These are phyloP conservation scores for Oxygymnocypris stewartii DNA, from an alignment of 2,113 vertebrate genomes.

Conservation along the genomic window DNA sequence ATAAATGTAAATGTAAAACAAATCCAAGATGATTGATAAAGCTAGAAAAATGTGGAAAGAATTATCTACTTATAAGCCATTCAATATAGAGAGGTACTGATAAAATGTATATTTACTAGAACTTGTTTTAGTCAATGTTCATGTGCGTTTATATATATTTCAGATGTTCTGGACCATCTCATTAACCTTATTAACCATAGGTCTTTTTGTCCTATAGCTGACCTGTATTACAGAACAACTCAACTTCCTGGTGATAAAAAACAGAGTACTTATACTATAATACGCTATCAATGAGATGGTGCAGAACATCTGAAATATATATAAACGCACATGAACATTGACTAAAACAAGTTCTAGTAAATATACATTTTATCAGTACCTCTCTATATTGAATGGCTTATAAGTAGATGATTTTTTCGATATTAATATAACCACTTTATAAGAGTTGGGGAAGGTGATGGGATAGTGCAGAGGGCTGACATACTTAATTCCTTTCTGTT, in stretches of 20 bases:
- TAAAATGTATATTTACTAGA: neutral
- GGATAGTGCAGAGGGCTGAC: neutral
- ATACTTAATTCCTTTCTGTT: neutral
- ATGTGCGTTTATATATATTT: neutral
- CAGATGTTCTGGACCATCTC: neutral
- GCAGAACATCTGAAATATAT: neutral
- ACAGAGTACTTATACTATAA: no score
- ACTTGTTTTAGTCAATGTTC: neutral
- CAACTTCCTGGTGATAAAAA: no score
- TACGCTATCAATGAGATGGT: neutral
- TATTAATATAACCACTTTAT: no score
- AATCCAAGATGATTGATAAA: neutral
- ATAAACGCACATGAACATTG: neutral
- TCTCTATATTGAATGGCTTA: neutral
- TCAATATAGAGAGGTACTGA: neutral
- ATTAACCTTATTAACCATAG: neutral
- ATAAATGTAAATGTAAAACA: neutral
- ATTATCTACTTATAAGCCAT: neutral
- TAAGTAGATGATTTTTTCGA: neutral
- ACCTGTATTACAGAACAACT: no score
- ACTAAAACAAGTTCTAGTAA: constrained; percentile 1
- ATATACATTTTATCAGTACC: neutral
- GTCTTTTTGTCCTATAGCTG: no score
- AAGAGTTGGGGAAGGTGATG: neutral
- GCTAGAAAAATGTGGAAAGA: neutral